Evolutionary conservation across 23 tunicate genomes (phyloP).

Genomic region (Ciona savignyi): DNA sequence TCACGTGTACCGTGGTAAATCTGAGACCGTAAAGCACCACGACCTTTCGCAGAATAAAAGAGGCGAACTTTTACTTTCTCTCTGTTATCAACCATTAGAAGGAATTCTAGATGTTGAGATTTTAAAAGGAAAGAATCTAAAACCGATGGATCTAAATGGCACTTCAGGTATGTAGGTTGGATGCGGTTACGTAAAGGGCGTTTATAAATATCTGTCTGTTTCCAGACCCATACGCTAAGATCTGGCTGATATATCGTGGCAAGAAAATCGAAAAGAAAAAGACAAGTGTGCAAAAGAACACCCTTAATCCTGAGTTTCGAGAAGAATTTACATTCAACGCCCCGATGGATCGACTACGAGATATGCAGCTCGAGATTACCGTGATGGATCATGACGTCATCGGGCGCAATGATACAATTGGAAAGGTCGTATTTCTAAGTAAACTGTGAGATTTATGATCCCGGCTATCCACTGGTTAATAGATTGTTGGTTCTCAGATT

Average conservation of each 20-base stretch:
- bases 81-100: slow-evolving; percentile 84
- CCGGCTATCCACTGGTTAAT: too few relatives aligned
- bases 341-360: slow-evolving; percentile 79
- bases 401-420: slow-evolving; percentile 97
- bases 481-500: too few relatives aligned
- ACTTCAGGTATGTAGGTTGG: slow-evolving; percentile 68
- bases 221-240: slow-evolving; percentile 90
- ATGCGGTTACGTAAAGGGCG: not conserved
- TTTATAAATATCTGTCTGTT: not conserved
- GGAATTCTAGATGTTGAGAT: slow-evolving; percentile 69
- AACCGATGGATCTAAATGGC: slow-evolving; percentile 95
- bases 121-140: slow-evolving; percentile 70
- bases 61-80: slow-evolving; percentile 80
- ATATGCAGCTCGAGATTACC: slow-evolving; percentile 83
- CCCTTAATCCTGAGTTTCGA: slow-evolving; percentile 68
- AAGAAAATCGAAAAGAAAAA: slow-evolving; percentile 86
- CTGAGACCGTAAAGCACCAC: too few relatives aligned
- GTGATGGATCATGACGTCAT: slow-evolving; percentile 92
- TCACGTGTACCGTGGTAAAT: too few relatives aligned
- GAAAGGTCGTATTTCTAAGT: too few relatives aligned
- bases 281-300: slow-evolving; percentile 54
- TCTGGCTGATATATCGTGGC: slow-evolving; percentile 78
- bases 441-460: too few relatives aligned
- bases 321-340: slow-evolving; percentile 70
- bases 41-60: slow-evolving; percentile 98